Base-by-base conservation (phyloP, 2,888 invertebrate species). In the Julus scandinavius region DNA sequence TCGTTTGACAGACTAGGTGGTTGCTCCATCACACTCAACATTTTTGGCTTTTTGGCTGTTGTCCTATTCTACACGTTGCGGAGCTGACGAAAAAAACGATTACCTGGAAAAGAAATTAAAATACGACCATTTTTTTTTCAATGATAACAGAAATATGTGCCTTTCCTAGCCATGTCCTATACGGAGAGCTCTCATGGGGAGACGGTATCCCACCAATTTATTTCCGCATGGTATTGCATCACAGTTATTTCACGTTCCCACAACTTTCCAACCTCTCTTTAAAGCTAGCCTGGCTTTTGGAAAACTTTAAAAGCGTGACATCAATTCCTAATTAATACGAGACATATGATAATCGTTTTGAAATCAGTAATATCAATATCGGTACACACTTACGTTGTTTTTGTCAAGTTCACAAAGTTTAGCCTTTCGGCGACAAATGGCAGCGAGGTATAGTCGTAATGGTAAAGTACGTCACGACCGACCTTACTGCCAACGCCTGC, bases 171-270 rank as follows among this genome's bases (percentile, higher is more conserved):
- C 29, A n/a, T 6, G 7, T 20, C 11, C 29, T 29, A 72, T 72
- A 29, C 9, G 72, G n/a, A 29, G 29, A 1, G 72, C 13, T 72
- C 29, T 29, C 29, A 3, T 7, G 7, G 20, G 72, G 29, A 72
- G 72, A 72, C 72, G 29, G 72, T 72, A 72, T 72, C 72, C 72
- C 72, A 72, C 72, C 72, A 72, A 72, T 72, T 72, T 72, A 72
- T 72, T 72, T 72, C 72, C 72, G 72, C 72, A 72, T 72, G 72
- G 72, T 20, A 72, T 72, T 72, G 72, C 72, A 72, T 72, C 72
- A 72, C 72, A 63, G n/a, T n/a, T n/a, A 63, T n/a, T 63, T 63
- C n/a, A n/a, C 29, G 72, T 72, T 29, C 11, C 29, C 72, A 17
- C 72, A 72, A 72, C 72, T 29, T 72, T 72, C 20, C 20, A 3